phyloP scores from a whole-genome alignment of 1,140 invertebrate genomes.

The Bombus pascuorum region DNA sequence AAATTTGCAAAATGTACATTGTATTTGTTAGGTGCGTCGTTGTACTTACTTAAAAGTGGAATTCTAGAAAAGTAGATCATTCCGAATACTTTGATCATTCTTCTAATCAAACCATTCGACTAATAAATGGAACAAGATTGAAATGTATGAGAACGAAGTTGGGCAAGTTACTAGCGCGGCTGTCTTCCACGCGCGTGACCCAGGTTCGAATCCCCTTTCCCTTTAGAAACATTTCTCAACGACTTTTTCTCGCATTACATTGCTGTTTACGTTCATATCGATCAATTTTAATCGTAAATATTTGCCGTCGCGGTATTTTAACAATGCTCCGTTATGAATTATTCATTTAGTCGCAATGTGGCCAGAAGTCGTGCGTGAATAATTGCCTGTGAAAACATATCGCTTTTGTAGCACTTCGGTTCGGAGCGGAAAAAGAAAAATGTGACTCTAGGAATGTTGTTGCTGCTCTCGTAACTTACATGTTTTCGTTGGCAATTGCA shows the following conservation, averaged over 20 bases:
- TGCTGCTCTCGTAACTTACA: no score
- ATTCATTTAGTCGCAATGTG: neutral
- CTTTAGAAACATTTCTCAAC: neutral
- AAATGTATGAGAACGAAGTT: neutral
- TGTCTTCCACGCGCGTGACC: neutral
- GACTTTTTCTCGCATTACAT: neutral
- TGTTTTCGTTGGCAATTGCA: neutral
- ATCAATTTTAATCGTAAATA: constrained; percentile 18
- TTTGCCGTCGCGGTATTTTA: neutral
- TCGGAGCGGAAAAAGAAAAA: neutral
- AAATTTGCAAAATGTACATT: no score
- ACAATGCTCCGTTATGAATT: neutral
- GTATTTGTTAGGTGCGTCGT: no score
- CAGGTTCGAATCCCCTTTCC: neutral
- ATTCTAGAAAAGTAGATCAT: no score
- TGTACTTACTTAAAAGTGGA: no score
- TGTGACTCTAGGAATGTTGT: neutral
- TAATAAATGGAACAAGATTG: neutral
- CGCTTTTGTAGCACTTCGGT: neutral
- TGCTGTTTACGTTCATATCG: neutral
- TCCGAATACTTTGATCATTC: no score
- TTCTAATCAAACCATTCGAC: no score
- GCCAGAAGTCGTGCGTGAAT: neutral
- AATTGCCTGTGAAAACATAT: neutral
- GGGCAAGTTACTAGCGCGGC: neutral